Conservation (phyloP, 2,113 vertebrate species). For the Daboia siamensis region DNA sequence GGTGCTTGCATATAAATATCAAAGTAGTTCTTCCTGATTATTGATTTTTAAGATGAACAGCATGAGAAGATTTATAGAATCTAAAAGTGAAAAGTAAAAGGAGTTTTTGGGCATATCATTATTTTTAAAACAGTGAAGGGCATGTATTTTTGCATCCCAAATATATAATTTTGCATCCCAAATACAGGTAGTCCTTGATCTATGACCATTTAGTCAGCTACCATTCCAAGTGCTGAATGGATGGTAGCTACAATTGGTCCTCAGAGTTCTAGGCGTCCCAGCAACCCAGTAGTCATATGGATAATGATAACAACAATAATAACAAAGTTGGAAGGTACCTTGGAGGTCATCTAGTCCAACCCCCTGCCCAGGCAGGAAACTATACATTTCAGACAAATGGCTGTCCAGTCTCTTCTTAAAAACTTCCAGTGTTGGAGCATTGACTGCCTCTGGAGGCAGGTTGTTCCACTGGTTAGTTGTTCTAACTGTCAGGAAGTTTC, state of each 20-base stretch:
- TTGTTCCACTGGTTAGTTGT: too few relatives aligned
- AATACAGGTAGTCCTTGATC: not conserved
- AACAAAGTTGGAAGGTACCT: too few relatives aligned
- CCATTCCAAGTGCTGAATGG: not conserved
- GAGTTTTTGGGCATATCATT: conserved; percentile 12
- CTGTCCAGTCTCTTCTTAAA: too few relatives aligned
- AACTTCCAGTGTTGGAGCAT: too few relatives aligned
- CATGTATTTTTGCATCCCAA: conserved; percentile 7
- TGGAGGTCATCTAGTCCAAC: too few relatives aligned
- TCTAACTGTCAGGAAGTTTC: too few relatives aligned
- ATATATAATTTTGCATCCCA: not conserved
- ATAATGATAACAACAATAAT: too few relatives aligned
- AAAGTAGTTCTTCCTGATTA: conserved; percentile 63
- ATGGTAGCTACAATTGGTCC: not conserved
- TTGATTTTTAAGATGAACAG: conserved; percentile 59
- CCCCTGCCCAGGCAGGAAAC: too few relatives aligned
- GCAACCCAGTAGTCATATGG: not conserved
- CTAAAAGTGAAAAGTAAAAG: conserved; percentile 57
- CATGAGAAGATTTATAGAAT: conserved; percentile 60
- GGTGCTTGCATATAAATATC: conserved; percentile 59
- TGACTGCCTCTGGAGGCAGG: too few relatives aligned
- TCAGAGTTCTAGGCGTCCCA: not conserved
- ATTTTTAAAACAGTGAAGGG: conserved; percentile 37
- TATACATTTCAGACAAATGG: too few relatives aligned
- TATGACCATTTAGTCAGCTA: not conserved